Percentiles rank a stretch among this genome's conserved stretches.
Conservation (phyloP, 2,113 vertebrate genomes). For the Sclerurus mexicanus region DNA sequence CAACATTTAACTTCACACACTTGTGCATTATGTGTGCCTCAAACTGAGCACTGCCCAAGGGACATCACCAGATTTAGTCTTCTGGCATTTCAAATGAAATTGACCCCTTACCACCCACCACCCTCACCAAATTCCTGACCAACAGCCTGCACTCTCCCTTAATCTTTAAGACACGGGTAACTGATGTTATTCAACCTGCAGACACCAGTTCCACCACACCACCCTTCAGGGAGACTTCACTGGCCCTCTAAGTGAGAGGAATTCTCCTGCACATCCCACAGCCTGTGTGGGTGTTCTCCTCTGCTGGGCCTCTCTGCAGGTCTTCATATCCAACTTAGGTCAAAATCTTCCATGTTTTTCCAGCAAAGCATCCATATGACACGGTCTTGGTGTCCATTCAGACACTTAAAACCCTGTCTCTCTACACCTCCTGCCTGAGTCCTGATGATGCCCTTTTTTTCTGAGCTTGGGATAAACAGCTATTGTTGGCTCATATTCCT, state of each 20-base stretch:
- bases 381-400: background rate
- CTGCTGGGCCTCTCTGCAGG: background rate
- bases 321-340: background rate
- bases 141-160: background rate
- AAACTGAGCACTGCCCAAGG: background rate
- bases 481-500: background rate
- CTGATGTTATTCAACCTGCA: background rate
- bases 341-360: background rate
- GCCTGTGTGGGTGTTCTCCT: background rate
- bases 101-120: background rate
- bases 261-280: background rate
- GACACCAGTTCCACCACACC: background rate
- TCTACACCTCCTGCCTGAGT: background rate
- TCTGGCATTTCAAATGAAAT: background rate
- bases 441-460: background rate
- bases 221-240: background rate
- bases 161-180: background rate
- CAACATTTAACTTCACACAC: background rate
- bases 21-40: rapidly evolving
- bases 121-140: background rate
- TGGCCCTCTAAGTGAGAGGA: background rate
- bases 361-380: background rate
- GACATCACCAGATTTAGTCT: background rate
- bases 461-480: background rate
- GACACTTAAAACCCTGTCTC: background rate